Evolutionary conservation across 2,888 invertebrate species (phyloP), one percentile per base, ranked within the genome.

Genomic region (Apamea anceps): DNA sequence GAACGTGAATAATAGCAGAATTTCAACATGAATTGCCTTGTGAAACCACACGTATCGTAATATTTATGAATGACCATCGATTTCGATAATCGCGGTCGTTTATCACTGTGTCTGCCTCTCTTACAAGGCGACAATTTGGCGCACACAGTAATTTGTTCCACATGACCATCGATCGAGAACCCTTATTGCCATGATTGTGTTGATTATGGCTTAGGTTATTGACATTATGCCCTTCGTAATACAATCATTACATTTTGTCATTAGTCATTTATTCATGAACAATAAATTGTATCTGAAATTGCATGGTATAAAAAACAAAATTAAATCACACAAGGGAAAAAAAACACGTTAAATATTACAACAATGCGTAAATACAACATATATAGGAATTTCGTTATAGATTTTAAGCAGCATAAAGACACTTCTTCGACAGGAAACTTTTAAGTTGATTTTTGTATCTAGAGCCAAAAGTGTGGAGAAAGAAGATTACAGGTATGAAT

Each of bases 91-190:
- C 68, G 66, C 81, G 13, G 2, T 1, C 42, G 28, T 45, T 15
- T 42, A n/a, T 70, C 21, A 8, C 13, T 1, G 25, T 70, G 21
- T 12, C 66, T 77, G n/a, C 54, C 37, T 15, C 63, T n/a, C 32
- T 48, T 66, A 66, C 68, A 54, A 77, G 80, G 89, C 90, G 91
- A 90, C 91, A 88, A 91, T 91, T 91, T 89, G 90, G 88, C 91
- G 91, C 89, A 87, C 62, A 74, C 85, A 84, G 80, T 88, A 89
- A 91, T 89, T 91, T 86, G 86, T 84, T 86, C 88, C 84, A 85
- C 85, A 89, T 89, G 76, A 77, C 73, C 81, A 90, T 89, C 85
- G 86, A 91, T 87, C 85, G 79, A 82, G 70, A 84, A 78, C 85
- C 77, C 82, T 84, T 80, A 88, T 79, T 71, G 79, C 70, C 72